These are phyloP conservation scores for Electrona antarctica DNA, from an alignment of 2,113 vertebrate genomes.

Conservation along the genomic window DNA sequence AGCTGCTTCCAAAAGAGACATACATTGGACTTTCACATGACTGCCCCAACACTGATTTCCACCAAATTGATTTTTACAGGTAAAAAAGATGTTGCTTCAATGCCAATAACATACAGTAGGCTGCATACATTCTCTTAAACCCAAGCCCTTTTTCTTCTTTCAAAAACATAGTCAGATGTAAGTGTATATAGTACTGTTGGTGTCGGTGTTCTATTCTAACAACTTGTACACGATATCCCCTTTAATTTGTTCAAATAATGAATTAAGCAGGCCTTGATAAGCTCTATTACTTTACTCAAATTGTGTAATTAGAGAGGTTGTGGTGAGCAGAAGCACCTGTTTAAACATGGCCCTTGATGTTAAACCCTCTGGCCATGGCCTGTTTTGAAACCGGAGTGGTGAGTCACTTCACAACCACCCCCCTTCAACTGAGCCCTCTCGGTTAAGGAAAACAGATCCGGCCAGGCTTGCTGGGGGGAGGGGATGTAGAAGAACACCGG, in stretches of 20 bases:
- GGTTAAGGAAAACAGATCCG: slow-evolving; percentile 73
- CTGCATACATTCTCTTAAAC: slow-evolving; percentile 17
- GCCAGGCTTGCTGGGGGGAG: slow-evolving; percentile 64
- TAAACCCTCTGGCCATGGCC: slow-evolving; percentile 42
- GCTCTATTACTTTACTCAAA: slow-evolving; percentile 6
- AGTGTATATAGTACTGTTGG: not conserved
- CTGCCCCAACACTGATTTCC: slow-evolving; percentile 22
- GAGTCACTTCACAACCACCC: slow-evolving; percentile 54
- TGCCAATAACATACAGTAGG: slow-evolving; percentile 5
- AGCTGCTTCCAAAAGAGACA: slow-evolving; percentile 8
- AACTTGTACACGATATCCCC: not conserved
- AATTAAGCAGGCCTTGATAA: not conserved
- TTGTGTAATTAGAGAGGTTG: slow-evolving; percentile 5
- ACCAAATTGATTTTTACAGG: slow-evolving; percentile 43
- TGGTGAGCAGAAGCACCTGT: slow-evolving; percentile 59
- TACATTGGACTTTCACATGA: slow-evolving; percentile 51
- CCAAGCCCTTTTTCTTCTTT: not conserved
- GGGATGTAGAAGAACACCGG: slow-evolving; percentile 73
- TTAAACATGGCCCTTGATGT: slow-evolving; percentile 69
- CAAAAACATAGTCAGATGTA: not conserved
- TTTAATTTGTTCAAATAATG: not conserved
- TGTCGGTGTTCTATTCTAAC: slow-evolving; percentile 8
- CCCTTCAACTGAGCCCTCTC: slow-evolving; percentile 38
- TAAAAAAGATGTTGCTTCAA: slow-evolving; percentile 25
- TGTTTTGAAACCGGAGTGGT: slow-evolving; percentile 76